A percentile compares a stretch with the other conserved stretches of the same genome.
Conservation (phyloP, 1,140 invertebrate genomes). For the Drosophila sp. region DNA sequence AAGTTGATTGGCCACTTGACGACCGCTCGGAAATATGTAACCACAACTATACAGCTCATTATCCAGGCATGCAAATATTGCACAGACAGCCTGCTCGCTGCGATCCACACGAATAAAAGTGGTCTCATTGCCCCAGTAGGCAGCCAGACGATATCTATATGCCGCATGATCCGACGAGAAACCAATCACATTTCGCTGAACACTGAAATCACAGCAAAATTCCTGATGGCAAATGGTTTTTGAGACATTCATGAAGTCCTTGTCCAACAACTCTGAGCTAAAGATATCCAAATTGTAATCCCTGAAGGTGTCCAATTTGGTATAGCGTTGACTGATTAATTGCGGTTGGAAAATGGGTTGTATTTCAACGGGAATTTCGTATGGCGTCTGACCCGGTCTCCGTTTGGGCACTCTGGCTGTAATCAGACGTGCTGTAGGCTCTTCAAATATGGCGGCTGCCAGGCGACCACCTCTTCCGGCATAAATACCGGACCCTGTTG, state of each 20-base stretch:
- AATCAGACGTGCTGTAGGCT: slow-evolving; percentile 57
- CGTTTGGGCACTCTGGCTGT: slow-evolving; percentile 69
- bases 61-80: slow-evolving; percentile 81
- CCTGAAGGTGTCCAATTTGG: slow-evolving; percentile 46
- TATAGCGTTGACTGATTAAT: slow-evolving; percentile 36
- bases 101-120: slow-evolving; percentile 66
- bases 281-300: slow-evolving; percentile 75
- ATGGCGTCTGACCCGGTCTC: slow-evolving; percentile 65
- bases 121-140: slow-evolving; percentile 73
- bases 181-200: slow-evolving; percentile 21
- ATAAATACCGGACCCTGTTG: slow-evolving; percentile 83
- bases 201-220: slow-evolving; percentile 56
- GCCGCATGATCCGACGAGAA: neutral
- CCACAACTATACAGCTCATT: slow-evolving; percentile 67
- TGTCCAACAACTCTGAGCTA: slow-evolving; percentile 33
- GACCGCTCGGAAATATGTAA: slow-evolving; percentile 47
- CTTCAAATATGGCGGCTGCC: slow-evolving; percentile 51
- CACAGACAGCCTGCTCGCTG: slow-evolving; percentile 81
- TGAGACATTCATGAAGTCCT: slow-evolving; percentile 30
- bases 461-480: slow-evolving; percentile 78
- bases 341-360: slow-evolving; percentile 37
- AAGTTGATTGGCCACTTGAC: slow-evolving; percentile 40
- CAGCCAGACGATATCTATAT: slow-evolving; percentile 82
- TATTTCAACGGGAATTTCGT: slow-evolving; percentile 21
- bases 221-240: slow-evolving; percentile 40